phyloP scores from a whole-genome alignment of 2,888 invertebrate genomes.

The Oscheius sp. region DNA sequence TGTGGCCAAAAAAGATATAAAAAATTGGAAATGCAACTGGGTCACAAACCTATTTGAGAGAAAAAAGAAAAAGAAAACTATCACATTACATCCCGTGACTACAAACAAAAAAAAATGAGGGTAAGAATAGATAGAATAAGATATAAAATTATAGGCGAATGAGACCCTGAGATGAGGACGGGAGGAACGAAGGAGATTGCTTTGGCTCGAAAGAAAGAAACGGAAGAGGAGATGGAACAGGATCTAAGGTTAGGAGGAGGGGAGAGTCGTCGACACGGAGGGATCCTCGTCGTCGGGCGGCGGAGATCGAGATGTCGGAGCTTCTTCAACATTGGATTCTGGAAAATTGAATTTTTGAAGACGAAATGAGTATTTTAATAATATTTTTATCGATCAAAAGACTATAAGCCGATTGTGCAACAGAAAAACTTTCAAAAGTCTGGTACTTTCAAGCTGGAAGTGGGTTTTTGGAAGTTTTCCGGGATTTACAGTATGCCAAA shows the following conservation, averaged over 20 bases:
- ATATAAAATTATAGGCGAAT: not conserved
- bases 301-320: not conserved
- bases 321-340: too few relatives aligned
- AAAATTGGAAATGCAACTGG: not conserved
- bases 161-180: slow-evolving; percentile 31
- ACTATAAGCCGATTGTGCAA: too few relatives aligned
- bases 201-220: not conserved
- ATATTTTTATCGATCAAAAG: too few relatives aligned
- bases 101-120: not conserved
- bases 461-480: too few relatives aligned
- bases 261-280: not conserved
- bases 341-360: too few relatives aligned
- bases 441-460: too few relatives aligned
- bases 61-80: not conserved
- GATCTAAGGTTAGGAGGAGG: not conserved
- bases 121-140: not conserved
- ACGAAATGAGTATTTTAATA: not conserved
- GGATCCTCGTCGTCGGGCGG: not conserved
- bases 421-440: too few relatives aligned
- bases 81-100: slow-evolving; percentile 23
- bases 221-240: not conserved
- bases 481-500: too few relatives aligned
- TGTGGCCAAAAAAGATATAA: slow-evolving; percentile 13
- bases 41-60: slow-evolving; percentile 3
- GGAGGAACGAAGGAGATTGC: not conserved